A percentile compares a stretch with the other conserved stretches of the same genome.
Conservation (phyloP, 2,888 invertebrate species). For the Diachrysia chrysitis region DNA sequence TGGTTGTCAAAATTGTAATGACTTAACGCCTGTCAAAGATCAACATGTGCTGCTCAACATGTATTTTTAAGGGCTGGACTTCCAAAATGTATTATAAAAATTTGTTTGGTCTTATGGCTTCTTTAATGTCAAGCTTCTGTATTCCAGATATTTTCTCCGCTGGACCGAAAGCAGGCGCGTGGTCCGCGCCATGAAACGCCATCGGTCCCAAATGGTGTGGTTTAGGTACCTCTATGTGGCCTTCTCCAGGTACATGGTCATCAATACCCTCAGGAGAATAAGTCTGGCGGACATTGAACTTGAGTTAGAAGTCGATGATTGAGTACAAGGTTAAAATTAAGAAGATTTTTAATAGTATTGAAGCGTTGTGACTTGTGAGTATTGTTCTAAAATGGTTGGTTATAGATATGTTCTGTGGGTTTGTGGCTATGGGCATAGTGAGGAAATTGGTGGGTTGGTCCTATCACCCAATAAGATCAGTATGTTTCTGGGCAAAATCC, state of each 20-base stretch:
- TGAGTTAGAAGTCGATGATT: constrained; percentile 92
- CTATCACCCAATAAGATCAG: background rate
- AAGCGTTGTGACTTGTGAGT: constrained; percentile 7
- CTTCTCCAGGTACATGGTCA: constrained; percentile 96
- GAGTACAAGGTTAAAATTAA: constrained; percentile 38
- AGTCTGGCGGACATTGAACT: constrained; percentile 93
- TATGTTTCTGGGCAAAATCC: background rate
- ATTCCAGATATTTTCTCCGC: constrained; percentile 91
- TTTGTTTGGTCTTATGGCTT: background rate
- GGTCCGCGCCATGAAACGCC: constrained; percentile 94
- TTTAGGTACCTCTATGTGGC: constrained; percentile 96
- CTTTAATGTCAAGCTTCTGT: background rate
- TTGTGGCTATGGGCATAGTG: background rate
- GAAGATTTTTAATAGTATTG: constrained; percentile 11
- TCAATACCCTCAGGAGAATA: constrained; percentile 95
- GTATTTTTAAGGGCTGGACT: no score
- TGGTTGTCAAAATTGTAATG: no score
- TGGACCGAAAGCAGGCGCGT: constrained; percentile 90
- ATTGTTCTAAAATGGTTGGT: constrained; percentile 15
- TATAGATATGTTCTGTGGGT: background rate
- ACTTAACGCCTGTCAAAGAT: no score
- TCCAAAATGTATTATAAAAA: no score
- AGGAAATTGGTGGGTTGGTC: background rate
- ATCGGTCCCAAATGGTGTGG: constrained; percentile 98
- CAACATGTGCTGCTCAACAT: no score